Evolutionary conservation across 2,888 invertebrate species (phyloP), one percentile per base, ranked within the genome.

Genomic region (Nemapogon koenigi): DNA sequence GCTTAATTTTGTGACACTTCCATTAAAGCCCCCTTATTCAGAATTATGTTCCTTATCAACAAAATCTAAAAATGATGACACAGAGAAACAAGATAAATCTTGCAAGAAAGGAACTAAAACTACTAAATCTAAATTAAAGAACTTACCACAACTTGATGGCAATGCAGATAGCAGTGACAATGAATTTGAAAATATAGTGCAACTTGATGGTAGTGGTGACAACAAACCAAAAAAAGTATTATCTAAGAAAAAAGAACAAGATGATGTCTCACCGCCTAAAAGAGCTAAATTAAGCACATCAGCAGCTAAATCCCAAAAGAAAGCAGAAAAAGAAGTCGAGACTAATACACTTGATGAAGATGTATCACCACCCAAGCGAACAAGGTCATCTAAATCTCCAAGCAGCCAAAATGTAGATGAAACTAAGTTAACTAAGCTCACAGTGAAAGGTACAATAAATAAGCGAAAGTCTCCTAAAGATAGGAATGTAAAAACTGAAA

Each of bases 1-100:
- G 43, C 76, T 91, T 35, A 92, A 93, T 45, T 82, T 96, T 50
- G 86, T 87, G 50, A 88, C 92, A 2, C 71, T 91, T 39, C 86
- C 90, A 1, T 59, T 92, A 41, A 87, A 86, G 59, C 88, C 90
- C 17, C 79, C 81, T 3, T 65, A 62, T 39, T 81, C 81, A 36
- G 86, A 89, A 50, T 65, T 91, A 35, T 83, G 83, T 59, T 83
- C 84, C 6, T 60, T 87, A 27, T 82, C 84, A 42, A 69, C 71
- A 38, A 81, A 72, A 52, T 33, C 51, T 19, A 65, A 61, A 53
- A 41, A 28, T 39, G 47, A 39, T 43, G 16, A 31, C 10, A 15
- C 31, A 45, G 46, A 45, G 26, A 51, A 39, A 32, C n/a, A n/a
- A n/a, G n/a, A n/a, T n/a, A n/a, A n/a, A n/a, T n/a, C n/a, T n/a